Percentiles rank a stretch among this genome's conserved stretches.
phyloP scores from a whole-genome alignment of 1,140 invertebrate genomes.

The Pinna nobilis region DNA sequence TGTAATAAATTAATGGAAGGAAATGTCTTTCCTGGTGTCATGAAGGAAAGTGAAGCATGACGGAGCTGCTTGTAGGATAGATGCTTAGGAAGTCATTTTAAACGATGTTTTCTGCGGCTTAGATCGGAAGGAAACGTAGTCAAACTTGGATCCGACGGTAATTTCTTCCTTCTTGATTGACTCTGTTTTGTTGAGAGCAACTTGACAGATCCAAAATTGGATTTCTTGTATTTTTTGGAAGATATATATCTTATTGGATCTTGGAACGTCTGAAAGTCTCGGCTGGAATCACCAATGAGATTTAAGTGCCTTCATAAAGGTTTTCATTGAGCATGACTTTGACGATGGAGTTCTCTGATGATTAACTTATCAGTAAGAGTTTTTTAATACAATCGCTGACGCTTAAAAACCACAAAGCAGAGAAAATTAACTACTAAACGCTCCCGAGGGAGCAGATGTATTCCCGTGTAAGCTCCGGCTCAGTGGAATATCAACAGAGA shows the following conservation, averaged over 20 bases:
- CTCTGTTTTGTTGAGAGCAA: slow-evolving; percentile 37
- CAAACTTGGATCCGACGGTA: slow-evolving; percentile 42
- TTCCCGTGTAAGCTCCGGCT: neutral
- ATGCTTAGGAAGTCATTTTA: slow-evolving; percentile 43
- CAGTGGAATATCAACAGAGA: slow-evolving; percentile 7
- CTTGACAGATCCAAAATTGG: slow-evolving; percentile 50
- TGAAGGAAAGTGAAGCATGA: slow-evolving; percentile 34
- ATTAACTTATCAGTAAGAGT: neutral
- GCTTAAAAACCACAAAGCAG: neutral
- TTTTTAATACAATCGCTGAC: slow-evolving; percentile 2
- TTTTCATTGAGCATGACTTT: slow-evolving; percentile 6
- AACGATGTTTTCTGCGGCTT: slow-evolving; percentile 28
- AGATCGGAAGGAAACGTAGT: slow-evolving; percentile 41
- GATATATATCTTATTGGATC: slow-evolving; percentile 2
- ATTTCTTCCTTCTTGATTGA: slow-evolving; percentile 46
- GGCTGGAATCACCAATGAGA: slow-evolving; percentile 7
- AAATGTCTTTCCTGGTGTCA: slow-evolving; percentile 43
- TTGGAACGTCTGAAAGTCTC: neutral
- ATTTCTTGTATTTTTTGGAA: slow-evolving; percentile 25
- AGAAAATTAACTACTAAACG: slow-evolving; percentile 17
- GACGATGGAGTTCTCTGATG: neutral
- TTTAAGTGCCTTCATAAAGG: slow-evolving; percentile 21
- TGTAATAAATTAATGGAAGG: slow-evolving; percentile 43
- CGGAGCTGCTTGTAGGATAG: slow-evolving; percentile 19
- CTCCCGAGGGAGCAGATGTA: slow-evolving; percentile 12